Percentiles rank a stretch among this genome's conserved stretches.
Conservation (phyloP, 2,888 invertebrate species). For the Drosophila peninsularis region DNA sequence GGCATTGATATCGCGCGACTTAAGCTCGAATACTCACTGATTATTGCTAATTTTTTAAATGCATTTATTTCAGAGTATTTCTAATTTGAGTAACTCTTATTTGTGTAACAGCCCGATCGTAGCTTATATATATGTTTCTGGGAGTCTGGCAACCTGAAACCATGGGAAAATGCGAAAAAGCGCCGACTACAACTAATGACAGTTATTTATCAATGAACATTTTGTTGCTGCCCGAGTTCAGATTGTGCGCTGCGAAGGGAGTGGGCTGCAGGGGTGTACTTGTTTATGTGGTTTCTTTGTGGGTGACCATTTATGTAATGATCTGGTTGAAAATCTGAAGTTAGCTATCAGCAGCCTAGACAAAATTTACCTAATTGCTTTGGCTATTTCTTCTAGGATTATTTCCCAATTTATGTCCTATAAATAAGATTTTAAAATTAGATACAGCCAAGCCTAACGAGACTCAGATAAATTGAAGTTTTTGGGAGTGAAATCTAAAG, state of each 20-base stretch:
- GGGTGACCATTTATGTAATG: constrained; percentile 29
- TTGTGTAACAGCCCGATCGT: constrained; percentile 27
- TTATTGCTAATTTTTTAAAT: constrained; percentile 61
- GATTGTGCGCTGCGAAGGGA: neutral
- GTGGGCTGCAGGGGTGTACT: neutral
- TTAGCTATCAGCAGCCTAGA: constrained; percentile 11
- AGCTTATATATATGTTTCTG: constrained; percentile 10
- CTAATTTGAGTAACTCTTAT: constrained; percentile 16
- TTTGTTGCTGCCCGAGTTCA: constrained; percentile 22
- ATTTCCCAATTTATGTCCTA: constrained; percentile 7
- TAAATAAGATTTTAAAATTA: constrained; percentile 25
- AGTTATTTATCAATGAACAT: constrained; percentile 71
- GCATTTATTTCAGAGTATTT: constrained; percentile 26
- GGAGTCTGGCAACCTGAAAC: constrained; percentile 34
- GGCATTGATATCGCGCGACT: constrained; percentile 47
- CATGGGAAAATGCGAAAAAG: constrained; percentile 59
- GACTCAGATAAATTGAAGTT: neutral
- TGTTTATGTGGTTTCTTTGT: constrained; percentile 13
- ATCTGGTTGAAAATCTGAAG: constrained; percentile 24
- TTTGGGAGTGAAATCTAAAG: neutral
- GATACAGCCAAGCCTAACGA: constrained; percentile 1
- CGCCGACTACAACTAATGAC: constrained; percentile 55
- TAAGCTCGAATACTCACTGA: constrained; percentile 21
- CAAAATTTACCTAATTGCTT: constrained; percentile 3
- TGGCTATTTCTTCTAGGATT: neutral